Evolutionary conservation across 2,888 invertebrate genomes (phyloP).

Genomic region (Apamea crenata): DNA sequence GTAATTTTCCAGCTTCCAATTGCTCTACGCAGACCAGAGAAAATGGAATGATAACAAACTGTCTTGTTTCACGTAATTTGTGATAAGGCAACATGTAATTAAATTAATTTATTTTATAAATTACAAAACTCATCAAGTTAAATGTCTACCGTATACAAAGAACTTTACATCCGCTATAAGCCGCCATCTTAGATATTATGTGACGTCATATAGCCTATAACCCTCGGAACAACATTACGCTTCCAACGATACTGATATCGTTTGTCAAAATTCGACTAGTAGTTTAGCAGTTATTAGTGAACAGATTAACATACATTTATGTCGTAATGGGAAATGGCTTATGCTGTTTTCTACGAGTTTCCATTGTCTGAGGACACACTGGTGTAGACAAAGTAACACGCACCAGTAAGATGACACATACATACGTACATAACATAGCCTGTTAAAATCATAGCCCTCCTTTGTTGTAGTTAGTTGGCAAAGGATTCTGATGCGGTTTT

Average conservation of each 20-base stretch:
- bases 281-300: background rate
- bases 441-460: no score
- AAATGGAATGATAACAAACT: conserved; percentile 14
- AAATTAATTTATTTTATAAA: background rate
- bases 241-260: background rate
- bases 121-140: conserved; percentile 1
- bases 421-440: no score
- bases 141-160: background rate
- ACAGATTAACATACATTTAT: background rate
- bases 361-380: no score
- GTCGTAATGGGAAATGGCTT: no score
- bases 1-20: conserved; percentile 27
- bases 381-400: no score
- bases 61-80: background rate
- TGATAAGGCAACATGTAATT: background rate
- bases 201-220: background rate
- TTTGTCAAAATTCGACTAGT: background rate
- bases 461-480: no score
- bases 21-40: no score
- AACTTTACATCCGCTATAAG: no score
- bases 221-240: background rate
- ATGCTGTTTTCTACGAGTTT: no score
- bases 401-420: no score
- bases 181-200: background rate
- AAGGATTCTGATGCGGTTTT: no score